Base-by-base conservation (phyloP, 2,888 invertebrate genomes). In the Macaria notata region DNA sequence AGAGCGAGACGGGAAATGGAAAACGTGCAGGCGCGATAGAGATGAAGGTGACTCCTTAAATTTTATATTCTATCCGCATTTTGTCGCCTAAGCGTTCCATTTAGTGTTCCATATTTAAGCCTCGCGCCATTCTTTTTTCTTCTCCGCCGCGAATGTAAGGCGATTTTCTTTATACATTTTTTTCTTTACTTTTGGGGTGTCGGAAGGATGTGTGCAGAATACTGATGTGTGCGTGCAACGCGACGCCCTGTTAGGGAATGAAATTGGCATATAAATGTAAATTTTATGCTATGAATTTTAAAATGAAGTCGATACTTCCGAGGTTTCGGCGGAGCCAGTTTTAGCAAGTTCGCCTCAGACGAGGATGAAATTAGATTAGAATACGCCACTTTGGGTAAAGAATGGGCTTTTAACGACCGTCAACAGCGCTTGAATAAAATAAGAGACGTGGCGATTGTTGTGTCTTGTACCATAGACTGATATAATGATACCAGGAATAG, bases 211-310 rank as follows among this genome's bases (percentile, higher is more conserved):
- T 89, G 86, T 84, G 78, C 82, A 68, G 90, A 84, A 89, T 91
- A 88, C 84, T 86, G 88, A 90, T 89, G 89, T 89, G 88, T 88
- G 87, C 85, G 87, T 83, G 86, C 82, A 75, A 82, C 85, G 84
- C 83, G 79, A 83, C 84, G 84, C 86, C 83, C 88, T 86, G 87
- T 87, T 88, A 86, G 83, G 88, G 86, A 87, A 88, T 88, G 87
- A 91, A 91, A 91, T 91, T 89, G 91, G 91, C 90, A 90, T 90
- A 90, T 90, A 90, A 90, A 91, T 90, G 91, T 90, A 89, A 90
- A 91, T 91, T 90, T 91, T 89, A 90, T 89, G 90, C 90, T 81
- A 90, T 91, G 91, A 91, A 91, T 91, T 91, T 91, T 91, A 91
- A 90, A 91, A 90, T 88, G 86, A 83, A 89, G 88, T 85, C 88